Evolutionary conservation across 2,888 invertebrate species (phyloP).

Genomic region (Melanostoma scalare): DNA sequence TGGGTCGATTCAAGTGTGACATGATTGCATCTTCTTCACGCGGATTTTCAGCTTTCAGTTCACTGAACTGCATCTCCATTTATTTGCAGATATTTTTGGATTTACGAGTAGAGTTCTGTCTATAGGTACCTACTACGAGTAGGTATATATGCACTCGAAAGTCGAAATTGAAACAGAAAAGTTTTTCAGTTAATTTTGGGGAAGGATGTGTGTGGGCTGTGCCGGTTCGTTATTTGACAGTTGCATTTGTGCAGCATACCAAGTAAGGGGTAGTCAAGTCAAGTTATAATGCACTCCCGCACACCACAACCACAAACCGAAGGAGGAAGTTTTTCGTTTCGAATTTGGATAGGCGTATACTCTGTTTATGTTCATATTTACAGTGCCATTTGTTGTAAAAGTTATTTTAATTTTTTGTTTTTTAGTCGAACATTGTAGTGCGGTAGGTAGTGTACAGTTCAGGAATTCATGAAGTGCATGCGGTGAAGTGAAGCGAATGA

Average conservation of each 20-base stretch:
- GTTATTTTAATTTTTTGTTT: not conserved
- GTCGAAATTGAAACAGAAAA: conserved; percentile 27
- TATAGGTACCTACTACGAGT: no score
- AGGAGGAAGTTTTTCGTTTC: conserved; percentile 23
- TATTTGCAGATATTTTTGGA: conserved; percentile 5
- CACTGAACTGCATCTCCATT: conserved; percentile 5
- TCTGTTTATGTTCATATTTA: conserved; percentile 9
- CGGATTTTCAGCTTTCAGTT: conserved; percentile 5
- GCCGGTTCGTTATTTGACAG: conserved; percentile 21
- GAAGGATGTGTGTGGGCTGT: not conserved
- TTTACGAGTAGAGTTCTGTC: not conserved
- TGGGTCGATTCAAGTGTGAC: not conserved
- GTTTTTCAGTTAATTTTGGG: conserved; percentile 19
- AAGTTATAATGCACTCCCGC: not conserved
- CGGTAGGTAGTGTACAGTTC: not conserved
- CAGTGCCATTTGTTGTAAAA: not conserved
- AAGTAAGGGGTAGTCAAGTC: not conserved
- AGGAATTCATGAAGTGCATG: not conserved
- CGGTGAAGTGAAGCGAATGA: not conserved
- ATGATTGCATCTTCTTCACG: not conserved
- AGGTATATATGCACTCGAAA: conserved; percentile 6
- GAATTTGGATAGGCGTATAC: not conserved
- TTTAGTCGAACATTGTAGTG: not conserved
- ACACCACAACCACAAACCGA: not conserved
- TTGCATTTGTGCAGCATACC: conserved; percentile 8